Evolutionary conservation across 2,888 invertebrate species (phyloP).

Genomic region (Oxyteleia sp.): DNA sequence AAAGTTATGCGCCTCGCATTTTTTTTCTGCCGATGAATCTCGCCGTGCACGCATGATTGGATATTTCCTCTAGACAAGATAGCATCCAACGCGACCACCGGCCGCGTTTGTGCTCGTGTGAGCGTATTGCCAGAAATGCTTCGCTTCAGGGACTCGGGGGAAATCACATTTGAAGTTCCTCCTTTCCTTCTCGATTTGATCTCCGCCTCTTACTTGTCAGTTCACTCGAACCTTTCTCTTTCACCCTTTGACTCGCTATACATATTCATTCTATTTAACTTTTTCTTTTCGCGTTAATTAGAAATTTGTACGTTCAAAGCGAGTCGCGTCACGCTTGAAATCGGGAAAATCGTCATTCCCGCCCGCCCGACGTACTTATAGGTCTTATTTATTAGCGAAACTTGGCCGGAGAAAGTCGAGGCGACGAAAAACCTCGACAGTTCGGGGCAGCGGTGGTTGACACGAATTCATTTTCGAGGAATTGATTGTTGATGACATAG

Average conservation of each 20-base stretch:
- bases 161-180: constrained; percentile 87
- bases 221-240: constrained; percentile 72
- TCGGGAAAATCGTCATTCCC: constrained; percentile 44
- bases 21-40: constrained; percentile 82
- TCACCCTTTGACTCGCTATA: constrained; percentile 74
- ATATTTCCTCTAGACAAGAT: constrained; percentile 83
- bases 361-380: constrained; percentile 34
- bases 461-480: not conserved
- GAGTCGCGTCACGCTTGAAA: constrained; percentile 29
- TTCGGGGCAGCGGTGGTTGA: not conserved
- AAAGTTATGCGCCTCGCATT: constrained; percentile 71
- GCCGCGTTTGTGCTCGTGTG: constrained; percentile 78
- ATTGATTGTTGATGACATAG: not conserved
- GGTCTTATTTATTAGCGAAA: constrained; percentile 41
- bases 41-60: constrained; percentile 86
- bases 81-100: constrained; percentile 78
- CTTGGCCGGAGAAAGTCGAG: constrained; percentile 3
- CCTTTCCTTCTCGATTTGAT: constrained; percentile 78
- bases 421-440: not conserved
- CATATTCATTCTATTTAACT: constrained; percentile 72
- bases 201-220: constrained; percentile 74
- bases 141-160: constrained; percentile 86
- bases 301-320: constrained; percentile 66
- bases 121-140: constrained; percentile 86
- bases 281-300: constrained; percentile 67